Base-by-base conservation (phyloP, 2,797 vertebrate species). In the Eulemur albifrons region DNA sequence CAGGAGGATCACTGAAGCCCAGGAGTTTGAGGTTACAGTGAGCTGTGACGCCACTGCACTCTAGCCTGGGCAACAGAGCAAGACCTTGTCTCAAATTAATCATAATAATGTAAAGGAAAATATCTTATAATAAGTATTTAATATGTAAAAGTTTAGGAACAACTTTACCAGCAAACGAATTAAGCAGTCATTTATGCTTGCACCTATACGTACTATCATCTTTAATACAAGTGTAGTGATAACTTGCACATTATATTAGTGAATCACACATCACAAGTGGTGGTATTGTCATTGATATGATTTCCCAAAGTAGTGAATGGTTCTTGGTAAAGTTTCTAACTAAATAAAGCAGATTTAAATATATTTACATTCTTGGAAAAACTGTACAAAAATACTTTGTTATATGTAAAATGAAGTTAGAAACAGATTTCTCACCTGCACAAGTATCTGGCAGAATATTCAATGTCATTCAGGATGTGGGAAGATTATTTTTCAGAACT, bases 271-370 rank as follows among this genome's bases (percentile, higher is more conserved):
- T 77, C 52, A 67, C 40, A 77, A 77, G 32, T 67, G 12, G 43
- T 57, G 7, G 15, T 70, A 7, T 13, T 76, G 23, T 70, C 54
- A n/a, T 45, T 61, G 89, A 76, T 20, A 45, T 77, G 32, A 72
- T 87, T 92, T 94, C 61, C 48, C 69, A 94, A 86, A 92, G 18
- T 76, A 95, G 25, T 73, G 40, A 52, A 45, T 38, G 79, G 15
- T 69, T 75, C 43, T 48, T 88, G 4, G 21, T 82, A 50, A 86
- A 75, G 13, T 90, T 83, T 91, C 18, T 88, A 45, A 90, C 76
- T 72, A 69, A 83, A 87, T 11, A 76, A 83, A 61, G 11, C 77
- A 38, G 4, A 15, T 79, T 93, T 80, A 69, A 32, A 48, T 23
- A 80, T 48, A 84, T 43, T 17, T 79, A 5, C 23, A 32, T 95